Base-by-base conservation (phyloP, 1,140 invertebrate genomes). In the Alviniconcha marisindica region DNA sequence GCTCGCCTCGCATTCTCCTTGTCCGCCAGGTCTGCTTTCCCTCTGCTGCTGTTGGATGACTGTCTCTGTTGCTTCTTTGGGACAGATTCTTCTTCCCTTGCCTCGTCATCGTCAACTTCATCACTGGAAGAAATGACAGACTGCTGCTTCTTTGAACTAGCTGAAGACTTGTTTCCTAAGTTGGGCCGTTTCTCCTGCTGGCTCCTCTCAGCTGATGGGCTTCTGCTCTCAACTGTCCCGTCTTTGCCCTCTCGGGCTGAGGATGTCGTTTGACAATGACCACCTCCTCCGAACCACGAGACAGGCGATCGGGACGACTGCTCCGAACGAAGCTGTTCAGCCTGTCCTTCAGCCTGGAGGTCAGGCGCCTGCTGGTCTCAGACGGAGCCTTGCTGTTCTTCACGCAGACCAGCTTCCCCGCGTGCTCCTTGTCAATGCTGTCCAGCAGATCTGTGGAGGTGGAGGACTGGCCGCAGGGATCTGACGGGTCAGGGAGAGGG, bases 341-440 rank as follows among this genome's bases (percentile, higher is more conserved):
- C 44, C 76, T 79, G 54, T 54, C 31, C 73, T 66, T 76, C 54
- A 80, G 63, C 31, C 51, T 71, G 12, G 21, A 36, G 15, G 51
- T 48, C 24, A 63, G 71, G 38, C 31, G 79, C 33, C 69, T 40
- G 38, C 38, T 42, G 38, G 36, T 12, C 10, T 21, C 78, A 15
- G 36, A 15, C 38, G 56, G 18, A 38, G 24, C 36, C 38, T 66
- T 80, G 38, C 40, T 36, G 33, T 69, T 66, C 60, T 66, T 63
- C 36, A 31, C 56, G 36, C 12, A 80, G 21, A 80, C 69, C 31
- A 80, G 78, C 40, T 38, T 60, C 0, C 28, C 56, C 40, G 38
- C 2, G 3, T 80, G 56, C n/a, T 63, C 56, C 40, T 24, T 42
- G 56, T 80, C 60, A n/a, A 66, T 66, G 36, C 38, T 44, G 56